Base-by-base conservation (phyloP, 1,140 invertebrate genomes). In the Telenomus remus region DNA sequence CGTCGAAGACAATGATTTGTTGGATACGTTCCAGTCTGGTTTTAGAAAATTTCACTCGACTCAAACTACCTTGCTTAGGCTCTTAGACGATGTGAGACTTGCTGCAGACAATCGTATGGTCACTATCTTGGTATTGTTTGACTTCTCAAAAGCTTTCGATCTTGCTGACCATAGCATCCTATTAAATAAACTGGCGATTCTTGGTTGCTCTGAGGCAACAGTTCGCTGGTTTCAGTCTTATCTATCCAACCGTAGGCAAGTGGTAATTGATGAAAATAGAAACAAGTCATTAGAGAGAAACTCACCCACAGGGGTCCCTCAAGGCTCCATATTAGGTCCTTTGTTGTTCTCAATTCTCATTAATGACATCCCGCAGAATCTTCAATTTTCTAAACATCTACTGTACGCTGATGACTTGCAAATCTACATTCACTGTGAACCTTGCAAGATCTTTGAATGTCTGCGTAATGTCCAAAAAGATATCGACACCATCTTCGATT, bases 341-440 rank as follows among this genome's bases (percentile, higher is more conserved):
- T 12, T 49, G n/a, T 13, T 49, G 8, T 49, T 49, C 10, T 19
- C 47, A 1, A 19, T 49, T 4, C 15, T 49, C 6, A 49, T 49
- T 9, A 49, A 49, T 27, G 47, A 19, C 16, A 27, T 27, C 9
- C 9, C 8, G 7, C 16, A 16, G 4, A 1, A 19, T 49, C 47
- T 49, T 11, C 7, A 10, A n/a, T 49, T 11, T 9, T 19, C 14
- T 2, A 49, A 49, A 13, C 47, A 49, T 10, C 19, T 49, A n/a
- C 10, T 49, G 47, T 49, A 49, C 19, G 37, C 37, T 9, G 37
- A 39, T 39, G 47, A 49, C 19, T 12, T 19, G 2, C 47, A 49
- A 12, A 49, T 49, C 13, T 49, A 49, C 16, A 11, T 9, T 9
- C 47, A 19, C 4, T 19, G 15, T 11, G 8, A 16, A 11, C 47